Percentiles rank a stretch among this genome's conserved stretches.
Conservation (phyloP, 2,888 invertebrate genomes). For the Coenonympha arcania region DNA sequence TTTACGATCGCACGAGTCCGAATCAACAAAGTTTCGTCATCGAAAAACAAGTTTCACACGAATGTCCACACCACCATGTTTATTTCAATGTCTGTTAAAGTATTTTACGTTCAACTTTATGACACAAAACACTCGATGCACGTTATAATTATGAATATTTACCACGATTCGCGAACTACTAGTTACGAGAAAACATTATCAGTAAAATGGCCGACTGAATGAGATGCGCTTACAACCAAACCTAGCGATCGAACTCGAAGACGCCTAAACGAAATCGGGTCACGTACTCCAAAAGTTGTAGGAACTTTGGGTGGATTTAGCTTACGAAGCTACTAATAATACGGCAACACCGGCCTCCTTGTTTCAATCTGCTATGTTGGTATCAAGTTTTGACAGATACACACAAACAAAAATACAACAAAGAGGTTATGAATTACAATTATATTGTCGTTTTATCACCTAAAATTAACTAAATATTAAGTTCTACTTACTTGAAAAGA, state of each 20-base stretch:
- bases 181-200: slow-evolving; percentile 66
- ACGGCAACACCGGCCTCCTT: slow-evolving; percentile 47
- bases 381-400: slow-evolving; percentile 51
- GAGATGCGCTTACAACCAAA: slow-evolving; percentile 64
- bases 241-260: slow-evolving; percentile 49
- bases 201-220: slow-evolving; percentile 70
- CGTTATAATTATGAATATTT: slow-evolving; percentile 22
- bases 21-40: slow-evolving; percentile 50
- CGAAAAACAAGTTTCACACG: slow-evolving; percentile 37
- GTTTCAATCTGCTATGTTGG: slow-evolving; percentile 53
- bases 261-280: slow-evolving; percentile 57
- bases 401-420: slow-evolving; percentile 21
- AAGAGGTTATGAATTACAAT: slow-evolving; percentile 44
- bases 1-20: slow-evolving; percentile 36
- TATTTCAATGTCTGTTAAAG: slow-evolving; percentile 26
- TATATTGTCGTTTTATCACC: slow-evolving; percentile 18
- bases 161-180: slow-evolving; percentile 45
- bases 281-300: slow-evolving; percentile 61
- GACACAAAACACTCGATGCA: slow-evolving; percentile 15
- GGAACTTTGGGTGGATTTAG: slow-evolving; percentile 39
- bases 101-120: slow-evolving; percentile 20
- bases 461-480: slow-evolving; percentile 1
- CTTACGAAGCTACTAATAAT: slow-evolving; percentile 59
- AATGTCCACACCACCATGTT: slow-evolving; percentile 37
- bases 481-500: slow-evolving; percentile 82